Conservation (phyloP, 1,140 invertebrate genomes). For the Nephila pilipes region DNA sequence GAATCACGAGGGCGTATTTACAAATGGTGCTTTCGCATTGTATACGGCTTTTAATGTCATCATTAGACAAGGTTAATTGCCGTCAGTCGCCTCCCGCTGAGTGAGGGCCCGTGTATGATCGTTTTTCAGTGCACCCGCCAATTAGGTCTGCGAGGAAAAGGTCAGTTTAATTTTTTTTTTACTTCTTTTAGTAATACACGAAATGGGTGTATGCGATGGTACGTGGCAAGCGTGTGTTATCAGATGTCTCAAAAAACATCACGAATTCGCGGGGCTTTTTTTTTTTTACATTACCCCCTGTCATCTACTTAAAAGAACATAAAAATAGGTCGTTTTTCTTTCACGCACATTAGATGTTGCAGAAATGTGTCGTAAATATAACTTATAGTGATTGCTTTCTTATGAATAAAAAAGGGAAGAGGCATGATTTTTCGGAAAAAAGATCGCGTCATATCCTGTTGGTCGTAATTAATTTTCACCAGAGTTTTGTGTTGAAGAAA, state of each 20-base stretch:
- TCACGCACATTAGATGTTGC: constrained; percentile 23
- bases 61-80: constrained; percentile 72
- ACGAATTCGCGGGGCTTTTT: background rate
- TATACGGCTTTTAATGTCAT: constrained; percentile 61
- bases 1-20: constrained; percentile 32
- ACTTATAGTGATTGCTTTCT: background rate
- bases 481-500: background rate
- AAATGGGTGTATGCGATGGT: constrained; percentile 18
- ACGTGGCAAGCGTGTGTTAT: constrained; percentile 41
- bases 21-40: constrained; percentile 36
- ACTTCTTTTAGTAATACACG: background rate
- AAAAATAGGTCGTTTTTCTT: constrained; percentile 26
- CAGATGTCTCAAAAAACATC: constrained; percentile 6
- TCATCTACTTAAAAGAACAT: constrained; percentile 45
- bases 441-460: background rate
- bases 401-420: background rate
- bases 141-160: constrained; percentile 25
- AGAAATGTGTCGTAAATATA: constrained; percentile 32
- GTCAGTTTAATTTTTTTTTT: constrained; percentile 47
- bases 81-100: constrained; percentile 47
- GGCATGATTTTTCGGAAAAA: background rate
- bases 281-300: background rate
- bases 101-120: background rate
- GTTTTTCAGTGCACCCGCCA: constrained; percentile 48
- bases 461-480: background rate